Evolutionary conservation across 2,797 vertebrate genomes (phyloP), one percentile per base, ranked within the genome.

Genomic region (Rhynchotus rufescens): DNA sequence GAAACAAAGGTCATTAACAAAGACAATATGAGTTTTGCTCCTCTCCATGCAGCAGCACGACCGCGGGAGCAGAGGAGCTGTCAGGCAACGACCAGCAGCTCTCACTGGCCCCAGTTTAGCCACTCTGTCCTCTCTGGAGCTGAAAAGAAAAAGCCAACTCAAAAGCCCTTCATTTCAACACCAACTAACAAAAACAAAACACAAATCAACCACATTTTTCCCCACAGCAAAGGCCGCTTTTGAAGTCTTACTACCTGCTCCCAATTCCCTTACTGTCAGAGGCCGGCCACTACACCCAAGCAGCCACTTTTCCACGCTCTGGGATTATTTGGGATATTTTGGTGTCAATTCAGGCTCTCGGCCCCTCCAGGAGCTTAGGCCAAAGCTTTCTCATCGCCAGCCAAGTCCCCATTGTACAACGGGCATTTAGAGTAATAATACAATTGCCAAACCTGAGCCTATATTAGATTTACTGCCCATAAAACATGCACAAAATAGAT

Each of bases 1-100:
- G 60, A 93, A 74, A 26, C 14, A 80, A 90, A 91, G 51, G 17
- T 91, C 25, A 47, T 83, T 74, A 40, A 71, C 34, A 84, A 86
- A 71, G 16, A 36, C 65, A 79, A 26, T 6, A 28, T 32, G 11
- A 86, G 28, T 45, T 44, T 66, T 88, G 20, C 13, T 71, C 83
- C 80, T 77, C 78, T 82, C n/a, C 65, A 6, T 40, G 49, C 49
- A 75, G 49, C 86, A 86, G 69, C 36, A 28, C 40, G 73, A 42
- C 67, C 81, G 54, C n/a, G 23, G 34, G 34, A 69, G 72, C 38
- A 86, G 74, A 36, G 76, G 83, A 71, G 81, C 75, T 19, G 22
- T 34, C 36, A 69, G 73, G 66, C 47, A 49, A 45, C 20, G 19
- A 69, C 7, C 64, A 60, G 32, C 60, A 89, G 13, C n/a, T 49